phyloP scores from a whole-genome alignment of 2,797 vertebrate genomes.

The Tauraco hartlaubi region DNA sequence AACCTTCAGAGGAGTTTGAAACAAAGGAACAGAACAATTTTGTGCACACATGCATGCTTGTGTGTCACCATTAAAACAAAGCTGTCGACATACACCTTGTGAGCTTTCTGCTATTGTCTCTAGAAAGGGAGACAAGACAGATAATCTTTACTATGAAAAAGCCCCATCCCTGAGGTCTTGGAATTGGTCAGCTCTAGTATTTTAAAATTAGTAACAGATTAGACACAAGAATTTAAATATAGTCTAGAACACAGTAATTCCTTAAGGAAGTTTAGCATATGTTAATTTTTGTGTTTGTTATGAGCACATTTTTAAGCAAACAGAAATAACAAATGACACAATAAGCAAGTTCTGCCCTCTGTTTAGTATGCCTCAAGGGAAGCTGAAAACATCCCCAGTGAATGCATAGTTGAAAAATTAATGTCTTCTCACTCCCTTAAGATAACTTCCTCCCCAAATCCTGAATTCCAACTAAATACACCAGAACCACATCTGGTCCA shows the following conservation, averaged over 20 bases:
- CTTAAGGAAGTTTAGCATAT: neutral
- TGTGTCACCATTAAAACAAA: neutral
- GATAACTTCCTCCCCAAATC: neutral
- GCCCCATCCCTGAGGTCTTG: neutral
- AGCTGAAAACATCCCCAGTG: neutral
- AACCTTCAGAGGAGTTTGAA: neutral
- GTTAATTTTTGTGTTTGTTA: neutral
- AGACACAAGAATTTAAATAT: neutral
- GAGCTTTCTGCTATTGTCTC: neutral
- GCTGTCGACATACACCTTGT: neutral
- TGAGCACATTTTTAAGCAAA: neutral
- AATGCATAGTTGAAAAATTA: neutral
- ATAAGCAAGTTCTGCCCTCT: neutral
- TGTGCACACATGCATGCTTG: accelerated
- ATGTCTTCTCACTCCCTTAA: neutral
- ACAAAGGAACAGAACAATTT: neutral
- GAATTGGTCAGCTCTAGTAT: neutral
- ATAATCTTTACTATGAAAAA: neutral
- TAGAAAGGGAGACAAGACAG: neutral
- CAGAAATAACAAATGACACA: neutral
- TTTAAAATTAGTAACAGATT: neutral
- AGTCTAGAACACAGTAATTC: neutral
- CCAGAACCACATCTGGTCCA: neutral
- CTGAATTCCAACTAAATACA: neutral
- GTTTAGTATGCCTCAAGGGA: neutral